Conservation (phyloP, 2,797 vertebrate genomes). For the Fringilla coelebs region DNA sequence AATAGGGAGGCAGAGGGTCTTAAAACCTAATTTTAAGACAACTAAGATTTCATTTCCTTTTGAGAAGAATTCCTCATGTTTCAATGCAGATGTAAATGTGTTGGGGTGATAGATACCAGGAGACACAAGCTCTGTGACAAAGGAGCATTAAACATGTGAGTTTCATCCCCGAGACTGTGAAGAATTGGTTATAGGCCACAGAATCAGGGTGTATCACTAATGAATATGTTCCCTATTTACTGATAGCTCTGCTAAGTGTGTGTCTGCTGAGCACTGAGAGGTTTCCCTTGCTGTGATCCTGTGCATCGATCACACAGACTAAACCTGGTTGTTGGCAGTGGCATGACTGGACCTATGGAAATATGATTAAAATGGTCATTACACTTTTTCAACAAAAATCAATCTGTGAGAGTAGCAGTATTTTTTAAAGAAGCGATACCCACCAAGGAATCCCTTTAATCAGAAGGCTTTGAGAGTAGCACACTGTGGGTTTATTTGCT, state of each 20-base stretch:
- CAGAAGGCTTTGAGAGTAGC: neutral
- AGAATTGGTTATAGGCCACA: neutral
- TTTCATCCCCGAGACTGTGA: neutral
- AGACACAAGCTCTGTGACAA: neutral
- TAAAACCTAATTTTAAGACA: neutral
- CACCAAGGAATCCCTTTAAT: neutral
- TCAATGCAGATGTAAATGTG: neutral
- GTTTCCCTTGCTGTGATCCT: neutral
- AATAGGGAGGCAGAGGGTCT: neutral
- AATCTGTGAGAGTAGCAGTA: neutral
- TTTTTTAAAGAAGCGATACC: neutral
- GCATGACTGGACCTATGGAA: neutral
- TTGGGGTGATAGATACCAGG: neutral
- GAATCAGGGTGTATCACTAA: neutral
- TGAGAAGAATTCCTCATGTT: neutral
- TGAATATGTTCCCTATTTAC: neutral
- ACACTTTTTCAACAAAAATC: neutral
- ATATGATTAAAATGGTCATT: neutral
- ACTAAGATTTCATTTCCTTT: neutral
- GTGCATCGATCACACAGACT: neutral
- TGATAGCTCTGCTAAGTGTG: neutral
- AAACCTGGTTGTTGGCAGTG: neutral
- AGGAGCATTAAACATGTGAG: fast-evolving
- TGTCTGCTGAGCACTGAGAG: neutral
- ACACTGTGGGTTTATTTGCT: neutral